Conservation (phyloP, 1,140 invertebrate genomes). For the Lucilia cuprina region DNA sequence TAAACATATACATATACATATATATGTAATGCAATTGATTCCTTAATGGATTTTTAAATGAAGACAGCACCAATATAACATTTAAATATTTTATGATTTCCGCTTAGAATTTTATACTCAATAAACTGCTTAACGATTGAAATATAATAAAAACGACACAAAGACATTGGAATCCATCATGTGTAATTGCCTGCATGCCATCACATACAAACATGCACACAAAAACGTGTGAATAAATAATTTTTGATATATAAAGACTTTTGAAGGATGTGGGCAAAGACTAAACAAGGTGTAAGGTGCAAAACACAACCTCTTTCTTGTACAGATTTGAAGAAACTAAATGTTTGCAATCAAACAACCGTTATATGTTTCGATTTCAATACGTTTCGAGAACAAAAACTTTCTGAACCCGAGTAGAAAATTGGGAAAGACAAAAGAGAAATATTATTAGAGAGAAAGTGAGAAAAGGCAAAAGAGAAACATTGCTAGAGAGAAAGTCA, state of each 20-base stretch:
- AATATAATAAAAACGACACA: background rate
- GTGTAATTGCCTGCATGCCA: background rate
- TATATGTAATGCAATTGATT: background rate
- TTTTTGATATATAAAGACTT: too few relatives aligned
- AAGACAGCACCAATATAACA: background rate
- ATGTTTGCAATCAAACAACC: background rate
- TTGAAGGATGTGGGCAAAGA: background rate
- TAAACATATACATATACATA: too few relatives aligned
- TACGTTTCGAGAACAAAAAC: background rate
- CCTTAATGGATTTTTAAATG: background rate
- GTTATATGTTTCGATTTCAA: background rate
- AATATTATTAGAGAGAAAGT: background rate
- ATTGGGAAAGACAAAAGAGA: background rate
- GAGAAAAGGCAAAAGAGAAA: background rate
- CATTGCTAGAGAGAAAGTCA: background rate
- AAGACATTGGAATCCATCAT: background rate
- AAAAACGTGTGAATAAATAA: too few relatives aligned
- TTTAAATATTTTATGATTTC: constrained; percentile 3
- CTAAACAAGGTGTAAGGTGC: background rate
- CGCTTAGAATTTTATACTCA: background rate
- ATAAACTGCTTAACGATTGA: background rate
- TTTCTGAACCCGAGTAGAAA: too few relatives aligned
- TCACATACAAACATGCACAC: too few relatives aligned
- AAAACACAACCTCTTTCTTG: background rate
- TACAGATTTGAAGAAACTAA: background rate